Conservation (phyloP, 1,140 invertebrate species). For the Aphis craccivora region DNA sequence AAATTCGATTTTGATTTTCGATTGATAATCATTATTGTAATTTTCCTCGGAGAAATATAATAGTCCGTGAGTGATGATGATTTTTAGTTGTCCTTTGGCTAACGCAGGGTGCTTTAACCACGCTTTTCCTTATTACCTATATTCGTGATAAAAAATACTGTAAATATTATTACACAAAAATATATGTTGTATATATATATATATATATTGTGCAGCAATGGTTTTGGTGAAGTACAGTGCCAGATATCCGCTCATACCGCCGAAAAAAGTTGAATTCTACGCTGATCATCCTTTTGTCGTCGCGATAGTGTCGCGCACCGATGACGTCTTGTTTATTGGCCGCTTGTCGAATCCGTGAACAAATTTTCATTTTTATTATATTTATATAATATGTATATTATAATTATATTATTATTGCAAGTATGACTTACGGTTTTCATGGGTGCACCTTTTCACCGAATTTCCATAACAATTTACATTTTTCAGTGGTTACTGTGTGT, state of each 20-base stretch:
- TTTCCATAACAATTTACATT: neutral
- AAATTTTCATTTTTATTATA: neutral
- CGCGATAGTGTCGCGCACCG: neutral
- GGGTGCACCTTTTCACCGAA: neutral
- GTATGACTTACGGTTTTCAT: neutral
- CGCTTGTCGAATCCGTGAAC: neutral
- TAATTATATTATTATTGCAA: neutral
- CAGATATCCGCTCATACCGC: neutral
- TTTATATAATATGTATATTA: neutral
- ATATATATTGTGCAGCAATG: neutral
- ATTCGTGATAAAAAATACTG: neutral
- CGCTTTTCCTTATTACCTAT: neutral
- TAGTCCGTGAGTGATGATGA: neutral
- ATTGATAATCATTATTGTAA: too few relatives aligned
- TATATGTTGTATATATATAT: neutral
- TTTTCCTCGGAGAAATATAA: neutral
- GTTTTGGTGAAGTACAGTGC: neutral
- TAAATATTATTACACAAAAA: neutral
- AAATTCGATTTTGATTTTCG: too few relatives aligned
- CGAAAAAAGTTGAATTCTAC: neutral
- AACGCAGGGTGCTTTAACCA: neutral
- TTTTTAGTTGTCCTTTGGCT: neutral
- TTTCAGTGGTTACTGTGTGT: too few relatives aligned
- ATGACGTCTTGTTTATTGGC: constrained; percentile 11
- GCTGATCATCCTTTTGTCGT: neutral